Evolutionary conservation across 1,140 invertebrate genomes (phyloP), one percentile per base, ranked within the genome.

Genomic region (Platyscapa corneri): DNA sequence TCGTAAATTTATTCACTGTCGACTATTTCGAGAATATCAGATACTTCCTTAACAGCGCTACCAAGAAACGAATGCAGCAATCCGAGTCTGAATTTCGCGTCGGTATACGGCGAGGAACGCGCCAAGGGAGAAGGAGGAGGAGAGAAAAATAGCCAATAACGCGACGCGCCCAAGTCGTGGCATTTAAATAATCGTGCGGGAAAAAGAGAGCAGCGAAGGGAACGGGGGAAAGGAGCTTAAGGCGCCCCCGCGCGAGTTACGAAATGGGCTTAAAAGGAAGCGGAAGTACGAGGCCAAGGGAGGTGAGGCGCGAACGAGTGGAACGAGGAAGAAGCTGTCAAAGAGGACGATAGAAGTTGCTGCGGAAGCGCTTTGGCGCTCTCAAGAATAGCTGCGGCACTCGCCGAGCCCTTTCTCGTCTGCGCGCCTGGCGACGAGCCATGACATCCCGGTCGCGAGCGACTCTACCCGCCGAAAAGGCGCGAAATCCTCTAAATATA

Each of bases 251-350:
- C 42, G 16, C 60, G n/a, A 27, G 53, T 82, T 80, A 82, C 60
- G 81, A 86, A 72, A 82, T n/a, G 42, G 49, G 77, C 37, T 49
- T 82, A 42, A 53, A 78, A 82, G 56, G 46, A 34, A 70, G 32
- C 34, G 70, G 74, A 30, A 76, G 70, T 42, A 16, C 0, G 49
- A 34, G 85, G 84, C 86, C 70, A 60, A 82, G 84, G 84, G 84
- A 77, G 76, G 84, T 0, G 34, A 53, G 75, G 18, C 1, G 49
- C 49, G 8, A 14, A 14, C 7, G 49, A 53, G 53, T 37, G 32
- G 81, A 85, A 85, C 49, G 70, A 81, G 78, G 84, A 85, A 77
- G 84, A 74, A 84, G 27, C 74, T 83, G 60, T 83, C 82, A 78
- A 30, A 64, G 42, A n/a, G 14, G 0, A 20, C n/a, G 34, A 18